Evolutionary conservation across 2,113 vertebrate genomes (phyloP).

Genomic region (Lates calcarifer): DNA sequence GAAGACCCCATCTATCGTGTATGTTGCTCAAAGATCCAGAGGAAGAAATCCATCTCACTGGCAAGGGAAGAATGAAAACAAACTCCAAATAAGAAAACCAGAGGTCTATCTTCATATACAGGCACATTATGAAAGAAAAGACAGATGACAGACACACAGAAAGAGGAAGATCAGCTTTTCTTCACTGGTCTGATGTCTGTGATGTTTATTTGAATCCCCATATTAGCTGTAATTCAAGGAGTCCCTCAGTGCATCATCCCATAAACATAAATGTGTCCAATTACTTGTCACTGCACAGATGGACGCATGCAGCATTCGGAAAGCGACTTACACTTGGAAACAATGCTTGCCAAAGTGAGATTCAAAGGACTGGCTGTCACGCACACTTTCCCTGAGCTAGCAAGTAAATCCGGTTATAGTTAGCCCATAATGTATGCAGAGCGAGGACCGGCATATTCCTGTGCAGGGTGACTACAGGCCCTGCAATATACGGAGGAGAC

Average conservation of each 20-base stretch:
- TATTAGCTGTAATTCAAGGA: slow-evolving; percentile 60
- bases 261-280: slow-evolving; percentile 46
- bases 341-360: slow-evolving; percentile 46
- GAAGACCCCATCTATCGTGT: slow-evolving; percentile 32
- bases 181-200: slow-evolving; percentile 1
- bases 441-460: slow-evolving; percentile 50
- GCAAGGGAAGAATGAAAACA: slow-evolving; percentile 17
- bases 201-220: slow-evolving; percentile 46
- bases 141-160: slow-evolving; percentile 5
- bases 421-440: slow-evolving; percentile 71
- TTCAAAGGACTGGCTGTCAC: slow-evolving; percentile 58
- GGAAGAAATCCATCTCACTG: slow-evolving; percentile 16
- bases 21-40: slow-evolving; percentile 27
- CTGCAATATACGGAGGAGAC: slow-evolving; percentile 40
- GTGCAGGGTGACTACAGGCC: slow-evolving; percentile 52
- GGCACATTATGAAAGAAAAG: neutral
- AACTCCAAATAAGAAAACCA: slow-evolving; percentile 2
- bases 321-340: slow-evolving; percentile 55
- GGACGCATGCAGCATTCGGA: slow-evolving; percentile 33
- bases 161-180: slow-evolving; percentile 11
- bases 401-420: slow-evolving; percentile 75
- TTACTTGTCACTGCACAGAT: slow-evolving; percentile 43
- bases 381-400: slow-evolving; percentile 57
- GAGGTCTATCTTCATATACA: neutral
- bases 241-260: slow-evolving; percentile 20